These are phyloP conservation scores for Hippocampus guttulatus DNA, from an alignment of 2,113 vertebrate species.

Conservation along the genomic window DNA sequence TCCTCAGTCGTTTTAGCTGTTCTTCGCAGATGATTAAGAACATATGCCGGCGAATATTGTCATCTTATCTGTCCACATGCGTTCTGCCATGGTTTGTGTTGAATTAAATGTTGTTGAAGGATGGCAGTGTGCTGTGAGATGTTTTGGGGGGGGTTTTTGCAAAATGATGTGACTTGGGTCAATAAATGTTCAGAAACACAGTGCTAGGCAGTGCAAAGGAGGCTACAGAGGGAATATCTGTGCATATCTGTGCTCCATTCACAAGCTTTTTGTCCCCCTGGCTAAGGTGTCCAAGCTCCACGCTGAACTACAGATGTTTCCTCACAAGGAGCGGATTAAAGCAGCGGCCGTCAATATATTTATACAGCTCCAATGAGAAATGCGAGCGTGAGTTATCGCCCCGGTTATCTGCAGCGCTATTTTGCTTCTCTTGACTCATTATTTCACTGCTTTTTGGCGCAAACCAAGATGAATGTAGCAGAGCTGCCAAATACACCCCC, in stretches of 20 bases:
- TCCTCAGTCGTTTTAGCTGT: too few species aligned
- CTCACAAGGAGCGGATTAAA: not conserved
- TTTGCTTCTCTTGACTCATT: slow-evolving; percentile 1
- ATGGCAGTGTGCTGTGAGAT: too few species aligned
- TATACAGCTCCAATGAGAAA: slow-evolving; percentile 3
- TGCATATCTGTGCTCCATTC: not conserved
- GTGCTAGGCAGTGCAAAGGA: not conserved
- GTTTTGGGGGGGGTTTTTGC: too few species aligned
- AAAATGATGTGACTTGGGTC: not conserved
- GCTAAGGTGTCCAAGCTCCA: not conserved
- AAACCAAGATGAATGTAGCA: slow-evolving; percentile 1
- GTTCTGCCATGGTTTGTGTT: too few species aligned
- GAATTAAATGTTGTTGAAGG: too few species aligned
- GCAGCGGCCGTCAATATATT: slow-evolving; percentile 2
- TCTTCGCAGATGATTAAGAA: too few species aligned
- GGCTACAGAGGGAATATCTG: not conserved
- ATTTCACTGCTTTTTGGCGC: slow-evolving; percentile 3
- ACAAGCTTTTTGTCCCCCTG: not conserved
- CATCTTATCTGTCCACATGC: too few species aligned
- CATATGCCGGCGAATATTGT: too few species aligned
- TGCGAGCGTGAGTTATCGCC: slow-evolving; percentile 8
- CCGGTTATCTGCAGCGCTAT: not conserved
- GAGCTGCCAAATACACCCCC: not conserved
- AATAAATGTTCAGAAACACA: not conserved
- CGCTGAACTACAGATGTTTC: slow-evolving; percentile 4